Evolutionary conservation across 1,140 invertebrate genomes (phyloP).

Genomic region (Zeugodacus cucurbitae): DNA sequence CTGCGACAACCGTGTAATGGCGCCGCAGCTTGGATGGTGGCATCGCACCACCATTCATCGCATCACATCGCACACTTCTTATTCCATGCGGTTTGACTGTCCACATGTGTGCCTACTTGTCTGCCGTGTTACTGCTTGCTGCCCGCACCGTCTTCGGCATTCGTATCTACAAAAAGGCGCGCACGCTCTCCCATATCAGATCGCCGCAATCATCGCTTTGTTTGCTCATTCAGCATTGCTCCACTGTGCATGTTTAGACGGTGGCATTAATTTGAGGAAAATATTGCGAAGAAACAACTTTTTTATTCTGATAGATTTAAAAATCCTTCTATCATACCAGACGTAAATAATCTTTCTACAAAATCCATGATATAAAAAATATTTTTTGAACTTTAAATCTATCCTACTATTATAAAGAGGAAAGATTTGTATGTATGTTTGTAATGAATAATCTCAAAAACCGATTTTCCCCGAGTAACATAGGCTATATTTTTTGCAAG

Average conservation of each 20-base stretch:
- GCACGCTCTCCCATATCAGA: neutral
- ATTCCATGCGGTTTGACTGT: conserved; percentile 6
- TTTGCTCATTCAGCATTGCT: conserved; percentile 2
- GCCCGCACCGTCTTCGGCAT: neutral
- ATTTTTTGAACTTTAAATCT: too few relatives aligned
- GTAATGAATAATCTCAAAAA: too few relatives aligned
- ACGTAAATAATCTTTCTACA: too few relatives aligned
- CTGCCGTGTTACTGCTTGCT: neutral
- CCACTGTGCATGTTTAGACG: neutral
- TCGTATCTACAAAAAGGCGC: neutral
- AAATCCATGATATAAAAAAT: too few relatives aligned
- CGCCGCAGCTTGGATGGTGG: neutral
- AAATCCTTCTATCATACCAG: too few relatives aligned
- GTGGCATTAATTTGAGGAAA: neutral
- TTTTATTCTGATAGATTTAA: too few relatives aligned
- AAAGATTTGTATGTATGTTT: too few relatives aligned
- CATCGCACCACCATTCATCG: conserved; percentile 13
- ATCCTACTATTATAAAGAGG: too few relatives aligned
- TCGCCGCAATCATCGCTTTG: neutral
- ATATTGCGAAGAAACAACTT: too few relatives aligned
- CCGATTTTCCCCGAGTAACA: too few relatives aligned
- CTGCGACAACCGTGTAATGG: conserved; percentile 15
- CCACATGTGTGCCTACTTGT: neutral
- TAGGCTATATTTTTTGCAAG: too few relatives aligned
- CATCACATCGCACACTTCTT: conserved; percentile 20